Base-by-base conservation (phyloP, 2,797 vertebrate genomes). In the Enteromius unitaeniatus region DNA sequence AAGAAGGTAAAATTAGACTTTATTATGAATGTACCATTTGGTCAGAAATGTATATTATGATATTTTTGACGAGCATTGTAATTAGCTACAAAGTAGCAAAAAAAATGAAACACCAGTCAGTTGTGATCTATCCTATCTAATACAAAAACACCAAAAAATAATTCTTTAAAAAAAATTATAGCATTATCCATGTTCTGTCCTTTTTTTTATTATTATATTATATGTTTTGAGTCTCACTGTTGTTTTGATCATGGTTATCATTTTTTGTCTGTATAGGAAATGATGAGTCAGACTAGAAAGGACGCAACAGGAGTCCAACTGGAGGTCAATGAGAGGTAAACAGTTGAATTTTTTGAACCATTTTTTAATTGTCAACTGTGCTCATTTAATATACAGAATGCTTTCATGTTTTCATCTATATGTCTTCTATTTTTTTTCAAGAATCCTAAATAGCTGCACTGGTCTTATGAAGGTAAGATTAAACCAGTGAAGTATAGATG, bases 211-310 rank as follows among this genome's bases (percentile, higher is more conserved):
- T 28, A 28, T 49, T 49, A 53, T n/a, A n/a, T 42, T 6, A 53
- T 3, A 40, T 9, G 9, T 31, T 8, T 34, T 37, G 4, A 17
- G 1, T 28, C 21, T n/a, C n/a, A n/a, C n/a, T 8, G 17, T 53
- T 45, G 6, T 82, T 31, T 60, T 86, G 1, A 0, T 0, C 0
- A 37, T 47, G 45, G 10, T 26, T n/a, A 83, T 9, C 45, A 69
- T 23, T 84, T 23, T 85, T 31, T 81, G 1, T 42, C 0, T 89
- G 70, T 87, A 79, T 87, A 99, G 98, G 97, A 99, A 93, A 97
- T 99, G 97, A 99, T 99, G 97, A 96, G 95, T 91, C 96, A 97
- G 89, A 97, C 97, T 81, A 95, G 98, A 80, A 96, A 92, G 0
- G 95, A 96, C 90, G 97, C 96, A 62, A 93, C 97, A 0, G 98